phyloP scores from a whole-genome alignment of 2,113 vertebrate genomes.

The Opisthocomus hoazin region DNA sequence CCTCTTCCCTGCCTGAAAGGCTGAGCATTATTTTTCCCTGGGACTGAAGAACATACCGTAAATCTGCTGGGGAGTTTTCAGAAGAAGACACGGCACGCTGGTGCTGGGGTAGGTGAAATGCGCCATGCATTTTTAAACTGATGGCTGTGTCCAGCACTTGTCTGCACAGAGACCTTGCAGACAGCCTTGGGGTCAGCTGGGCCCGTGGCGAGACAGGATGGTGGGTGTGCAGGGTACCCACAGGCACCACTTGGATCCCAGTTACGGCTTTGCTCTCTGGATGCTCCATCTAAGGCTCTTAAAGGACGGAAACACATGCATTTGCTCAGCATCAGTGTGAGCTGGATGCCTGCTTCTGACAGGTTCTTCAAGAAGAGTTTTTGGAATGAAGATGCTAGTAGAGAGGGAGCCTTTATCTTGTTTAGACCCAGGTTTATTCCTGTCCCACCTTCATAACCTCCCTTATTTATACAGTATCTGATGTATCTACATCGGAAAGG shows the following conservation, averaged over 20 bases:
- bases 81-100: not conserved
- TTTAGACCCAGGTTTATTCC: not conserved
- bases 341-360: not conserved
- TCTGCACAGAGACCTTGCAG: not conserved
- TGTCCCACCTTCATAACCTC: not conserved
- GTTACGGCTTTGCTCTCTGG: not conserved
- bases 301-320: not conserved
- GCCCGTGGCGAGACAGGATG: rapidly evolving
- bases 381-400: not conserved
- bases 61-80: not conserved
- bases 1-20: not conserved
- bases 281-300: not conserved
- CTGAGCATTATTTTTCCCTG: not conserved
- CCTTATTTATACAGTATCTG: not conserved
- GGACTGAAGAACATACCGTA: not conserved
- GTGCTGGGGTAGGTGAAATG: not conserved
- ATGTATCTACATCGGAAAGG: not conserved
- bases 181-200: not conserved
- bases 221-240: not conserved
- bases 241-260: not conserved
- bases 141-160: not conserved
- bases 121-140: not conserved
- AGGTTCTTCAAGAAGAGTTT: not conserved
- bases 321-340: not conserved
- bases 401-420: not conserved